phyloP scores from a whole-genome alignment of 2,113 vertebrate species.

The Dendropsophus ebraccatus region DNA sequence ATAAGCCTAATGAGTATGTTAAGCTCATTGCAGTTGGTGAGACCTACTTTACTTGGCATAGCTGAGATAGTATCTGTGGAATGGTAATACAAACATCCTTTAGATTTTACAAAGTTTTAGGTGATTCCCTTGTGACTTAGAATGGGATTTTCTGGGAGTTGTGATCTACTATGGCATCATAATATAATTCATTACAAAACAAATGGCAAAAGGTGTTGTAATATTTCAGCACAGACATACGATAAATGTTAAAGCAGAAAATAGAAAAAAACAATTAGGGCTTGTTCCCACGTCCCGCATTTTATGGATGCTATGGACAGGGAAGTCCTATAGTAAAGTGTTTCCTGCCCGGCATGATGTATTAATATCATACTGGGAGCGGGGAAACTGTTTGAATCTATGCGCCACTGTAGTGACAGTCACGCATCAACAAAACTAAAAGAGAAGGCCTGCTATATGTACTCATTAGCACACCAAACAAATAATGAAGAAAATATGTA shows the following conservation, averaged over 20 bases:
- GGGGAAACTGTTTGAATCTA: too few relatives aligned
- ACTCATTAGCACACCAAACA: too few relatives aligned
- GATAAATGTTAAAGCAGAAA: too few relatives aligned
- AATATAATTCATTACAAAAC: background rate
- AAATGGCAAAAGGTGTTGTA: background rate
- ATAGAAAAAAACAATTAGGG: background rate
- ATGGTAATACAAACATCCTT: background rate
- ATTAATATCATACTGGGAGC: too few relatives aligned
- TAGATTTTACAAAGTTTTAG: background rate
- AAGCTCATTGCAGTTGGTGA: constrained; percentile 22
- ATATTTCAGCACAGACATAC: background rate
- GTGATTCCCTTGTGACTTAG: background rate
- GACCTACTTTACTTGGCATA: constrained; percentile 27
- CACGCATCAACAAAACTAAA: too few relatives aligned
- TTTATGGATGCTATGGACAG: too few relatives aligned
- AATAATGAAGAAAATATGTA: too few relatives aligned
- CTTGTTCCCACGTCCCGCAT: too few relatives aligned
- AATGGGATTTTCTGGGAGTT: background rate
- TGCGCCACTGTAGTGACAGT: too few relatives aligned
- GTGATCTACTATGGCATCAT: background rate
- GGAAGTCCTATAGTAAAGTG: too few relatives aligned
- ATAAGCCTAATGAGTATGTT: constrained; percentile 34
- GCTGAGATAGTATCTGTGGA: background rate
- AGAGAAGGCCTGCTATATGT: too few relatives aligned
- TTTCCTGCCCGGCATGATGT: too few relatives aligned